Evolutionary conservation across 2,113 vertebrate genomes (phyloP), one percentile per base, ranked within the genome.

Genomic region (Mastomys coucha): DNA sequence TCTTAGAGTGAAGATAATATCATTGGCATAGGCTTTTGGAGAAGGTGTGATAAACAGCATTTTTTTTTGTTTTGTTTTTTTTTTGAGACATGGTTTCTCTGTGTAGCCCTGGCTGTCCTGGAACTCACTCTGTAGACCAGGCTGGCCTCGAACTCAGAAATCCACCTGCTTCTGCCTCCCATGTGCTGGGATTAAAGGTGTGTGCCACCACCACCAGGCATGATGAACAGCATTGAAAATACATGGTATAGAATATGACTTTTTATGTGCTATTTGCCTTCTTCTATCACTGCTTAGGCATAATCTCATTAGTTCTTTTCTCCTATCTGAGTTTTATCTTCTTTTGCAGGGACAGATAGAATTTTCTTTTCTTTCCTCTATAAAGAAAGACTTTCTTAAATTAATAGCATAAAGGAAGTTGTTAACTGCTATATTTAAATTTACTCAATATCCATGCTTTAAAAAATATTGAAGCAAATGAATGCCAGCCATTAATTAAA

Each of bases 381-480:
- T 72, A 75, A 86, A 22, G 53, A 11, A 69, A 82, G 6, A 5
- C n/a, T 82, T 81, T 39, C 42, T 65, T 88, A 88, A 65, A 39
- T 70, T 28, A 70, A 56, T 72, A 31, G 1, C 53, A 1, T 65
- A 70, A 82, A 86, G 51, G 81, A 96, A 93, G 73, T 81, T 78
- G 73, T 76, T 78, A 19, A 14, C 5, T 56, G 28, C 88, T 95
- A 88, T 84, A 65, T 76, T 76, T 39, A 88, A 87, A 67, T 80
- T 76, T 49, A 85, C 10, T 95, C 22, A 26, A 51, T 89, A 82
- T 63, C 16, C 26, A 45, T n/a, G 42, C 53, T 63, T 89, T 96
- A n/a, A 42, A 4, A 67, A 96, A 91, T 88, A 69, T 20, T 90
- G 51, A 91, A 69, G 51, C 42, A 94, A 96, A 90, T 80, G 14